Percentiles rank a stretch among this genome's conserved stretches.
These are phyloP conservation scores for Eufriesea mexicana DNA, from an alignment of 1,140 invertebrate genomes.

Conservation along the genomic window DNA sequence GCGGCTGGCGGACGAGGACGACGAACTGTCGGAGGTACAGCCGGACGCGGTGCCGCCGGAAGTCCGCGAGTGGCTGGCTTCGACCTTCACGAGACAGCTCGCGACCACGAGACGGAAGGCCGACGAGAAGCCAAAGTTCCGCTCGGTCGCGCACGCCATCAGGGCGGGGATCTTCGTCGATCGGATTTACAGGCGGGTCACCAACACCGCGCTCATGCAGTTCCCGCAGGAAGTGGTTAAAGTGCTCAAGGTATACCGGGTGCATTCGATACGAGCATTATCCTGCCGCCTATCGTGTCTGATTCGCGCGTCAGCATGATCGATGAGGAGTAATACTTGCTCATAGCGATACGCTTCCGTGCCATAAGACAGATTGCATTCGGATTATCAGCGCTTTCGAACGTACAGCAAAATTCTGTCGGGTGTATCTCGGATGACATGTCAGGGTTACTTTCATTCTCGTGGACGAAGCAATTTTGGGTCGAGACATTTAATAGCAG, in stretches of 20 bases:
- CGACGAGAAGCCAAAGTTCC: conserved; percentile 93
- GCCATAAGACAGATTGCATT: neutral
- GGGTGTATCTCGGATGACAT: too few species aligned
- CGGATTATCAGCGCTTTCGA: too few species aligned
- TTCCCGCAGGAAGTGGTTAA: conserved; percentile 94
- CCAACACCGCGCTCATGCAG: conserved; percentile 92
- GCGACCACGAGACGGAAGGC: conserved; percentile 88
- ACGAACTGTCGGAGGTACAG: conserved; percentile 97
- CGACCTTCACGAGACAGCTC: conserved; percentile 97
- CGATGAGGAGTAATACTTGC: neutral
- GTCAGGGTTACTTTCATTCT: too few species aligned
- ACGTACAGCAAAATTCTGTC: too few species aligned
- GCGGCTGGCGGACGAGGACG: conserved; percentile 93
- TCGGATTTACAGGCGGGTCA: conserved; percentile 95
- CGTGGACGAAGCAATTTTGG: too few species aligned
- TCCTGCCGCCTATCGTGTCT: neutral
- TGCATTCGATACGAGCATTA: neutral
- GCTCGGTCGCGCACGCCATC: conserved; percentile 98
- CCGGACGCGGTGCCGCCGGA: conserved; percentile 97
- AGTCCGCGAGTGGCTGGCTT: conserved; percentile 97
- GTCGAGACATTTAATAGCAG: too few species aligned
- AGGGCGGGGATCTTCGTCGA: conserved; percentile 98
- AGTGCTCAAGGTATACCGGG: conserved; percentile 90
- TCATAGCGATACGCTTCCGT: neutral
- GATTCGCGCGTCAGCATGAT: neutral